These are phyloP conservation scores for Latrodectus geometricus DNA, from an alignment of 1,140 invertebrate genomes.

Conservation along the genomic window DNA sequence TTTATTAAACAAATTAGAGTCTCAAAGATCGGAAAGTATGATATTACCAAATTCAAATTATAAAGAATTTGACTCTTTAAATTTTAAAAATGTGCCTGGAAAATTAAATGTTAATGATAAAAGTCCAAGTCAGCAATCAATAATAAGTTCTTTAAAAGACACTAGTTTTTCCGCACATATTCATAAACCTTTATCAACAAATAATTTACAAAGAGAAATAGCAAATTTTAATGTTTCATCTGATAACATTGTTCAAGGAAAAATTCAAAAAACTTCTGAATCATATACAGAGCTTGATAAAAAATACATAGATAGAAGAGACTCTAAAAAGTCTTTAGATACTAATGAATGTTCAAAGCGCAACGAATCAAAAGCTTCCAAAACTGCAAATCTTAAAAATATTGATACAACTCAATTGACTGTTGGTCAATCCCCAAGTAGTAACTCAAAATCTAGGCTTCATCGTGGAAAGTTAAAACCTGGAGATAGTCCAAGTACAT, in stretches of 20 bases:
- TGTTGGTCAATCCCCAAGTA: slow-evolving; percentile 44
- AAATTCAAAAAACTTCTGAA: slow-evolving; percentile 13
- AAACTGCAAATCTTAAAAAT: slow-evolving; percentile 13
- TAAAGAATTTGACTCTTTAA: slow-evolving; percentile 18
- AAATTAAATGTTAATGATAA: background rate
- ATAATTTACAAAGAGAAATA: slow-evolving; percentile 34
- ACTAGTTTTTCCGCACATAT: slow-evolving; percentile 18
- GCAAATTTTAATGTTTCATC: slow-evolving; percentile 26
- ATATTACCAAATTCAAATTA: slow-evolving; percentile 4
- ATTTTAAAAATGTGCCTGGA: slow-evolving; percentile 6
- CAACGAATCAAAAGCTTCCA: slow-evolving; percentile 37
- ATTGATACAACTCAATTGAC: slow-evolving; percentile 37
- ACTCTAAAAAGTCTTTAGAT: slow-evolving; percentile 41
- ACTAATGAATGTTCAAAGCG: slow-evolving; percentile 26
- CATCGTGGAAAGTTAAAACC: slow-evolving; percentile 45
- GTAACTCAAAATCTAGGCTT: slow-evolving; percentile 35
- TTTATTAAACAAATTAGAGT: slow-evolving; percentile 44
- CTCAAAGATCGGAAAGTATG: slow-evolving; percentile 29
- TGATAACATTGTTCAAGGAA: slow-evolving; percentile 25
- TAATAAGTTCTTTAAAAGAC: background rate
- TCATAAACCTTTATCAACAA: slow-evolving; percentile 34
- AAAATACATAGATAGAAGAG: slow-evolving; percentile 20
- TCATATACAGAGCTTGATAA: slow-evolving; percentile 26
- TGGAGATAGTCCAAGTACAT: slow-evolving; percentile 2
- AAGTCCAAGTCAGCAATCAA: background rate